These are phyloP conservation scores for Beris morrisii DNA, from an alignment of 2,888 invertebrate species.

Conservation along the genomic window DNA sequence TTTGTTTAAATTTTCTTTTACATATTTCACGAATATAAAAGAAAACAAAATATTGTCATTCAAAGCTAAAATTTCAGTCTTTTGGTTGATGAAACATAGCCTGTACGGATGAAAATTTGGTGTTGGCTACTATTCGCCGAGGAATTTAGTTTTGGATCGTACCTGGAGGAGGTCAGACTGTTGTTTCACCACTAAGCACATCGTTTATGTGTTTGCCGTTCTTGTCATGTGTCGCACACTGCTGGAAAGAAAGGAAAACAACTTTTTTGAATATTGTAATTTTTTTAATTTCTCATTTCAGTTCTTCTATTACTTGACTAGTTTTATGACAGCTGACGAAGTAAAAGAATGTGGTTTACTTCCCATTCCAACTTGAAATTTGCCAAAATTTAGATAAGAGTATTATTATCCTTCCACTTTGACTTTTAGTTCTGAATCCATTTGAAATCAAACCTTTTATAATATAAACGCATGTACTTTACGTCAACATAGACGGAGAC, in stretches of 20 bases:
- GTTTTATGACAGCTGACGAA: too few relatives aligned
- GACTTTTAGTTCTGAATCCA: too few relatives aligned
- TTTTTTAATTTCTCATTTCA: not conserved
- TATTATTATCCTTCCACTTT: too few relatives aligned
- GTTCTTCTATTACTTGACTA: too few relatives aligned
- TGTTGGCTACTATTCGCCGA: conserved; percentile 22
- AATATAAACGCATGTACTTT: too few relatives aligned
- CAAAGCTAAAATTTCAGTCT: conserved; percentile 58
- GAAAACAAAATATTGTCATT: conserved; percentile 53
- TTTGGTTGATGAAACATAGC: conserved; percentile 49
- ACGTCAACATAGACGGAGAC: too few relatives aligned
- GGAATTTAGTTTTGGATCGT: conserved; percentile 40
- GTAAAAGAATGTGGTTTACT: too few relatives aligned
- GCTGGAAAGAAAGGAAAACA: conserved; percentile 43
- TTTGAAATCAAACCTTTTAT: too few relatives aligned
- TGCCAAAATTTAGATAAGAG: too few relatives aligned
- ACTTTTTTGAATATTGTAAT: not conserved
- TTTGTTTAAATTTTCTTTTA: conserved; percentile 7
- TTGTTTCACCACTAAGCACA: conserved; percentile 52
- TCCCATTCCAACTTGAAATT: too few relatives aligned
- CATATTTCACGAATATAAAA: conserved; percentile 18
- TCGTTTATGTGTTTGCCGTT: conserved; percentile 54
- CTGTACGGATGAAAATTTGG: conserved; percentile 35
- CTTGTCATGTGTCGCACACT: conserved; percentile 54
- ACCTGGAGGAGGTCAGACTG: conserved; percentile 56